A percentile compares a stretch with the other conserved stretches of the same genome.
phyloP scores from a whole-genome alignment of 1,140 invertebrate species.

The Camponotus pennsylvanicus region DNA sequence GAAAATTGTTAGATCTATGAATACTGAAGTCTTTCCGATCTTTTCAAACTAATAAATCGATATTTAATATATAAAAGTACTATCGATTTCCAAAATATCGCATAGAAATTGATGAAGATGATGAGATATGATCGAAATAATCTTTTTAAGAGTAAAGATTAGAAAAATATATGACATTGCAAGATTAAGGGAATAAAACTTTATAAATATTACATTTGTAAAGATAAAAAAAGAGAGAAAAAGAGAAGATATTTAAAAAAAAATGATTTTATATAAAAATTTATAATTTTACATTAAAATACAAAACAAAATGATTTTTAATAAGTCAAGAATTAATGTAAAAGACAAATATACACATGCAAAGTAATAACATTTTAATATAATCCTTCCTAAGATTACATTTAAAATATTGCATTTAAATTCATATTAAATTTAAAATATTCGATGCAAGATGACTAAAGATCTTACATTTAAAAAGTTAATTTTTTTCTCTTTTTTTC shows the following conservation, averaged over 20 bases:
- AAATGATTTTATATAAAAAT: background rate
- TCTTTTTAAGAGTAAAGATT: background rate
- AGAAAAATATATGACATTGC: background rate
- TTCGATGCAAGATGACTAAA: background rate
- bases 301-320: background rate
- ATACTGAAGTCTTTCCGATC: background rate
- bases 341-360: background rate
- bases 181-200: background rate
- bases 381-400: background rate
- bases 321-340: background rate
- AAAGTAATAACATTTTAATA: slow-evolving; percentile 12
- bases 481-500: background rate
- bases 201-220: background rate
- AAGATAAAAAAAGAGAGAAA: background rate
- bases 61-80: background rate
- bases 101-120: background rate
- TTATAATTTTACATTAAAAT: background rate
- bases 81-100: too few relatives aligned
- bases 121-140: background rate
- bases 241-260: background rate
- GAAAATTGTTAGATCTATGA: slow-evolving; percentile 23
- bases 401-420: too few relatives aligned
- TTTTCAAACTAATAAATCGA: background rate
- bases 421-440: background rate
- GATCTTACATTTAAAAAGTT: background rate